Evolutionary conservation across 1,140 invertebrate species (phyloP).

Genomic region (Drosophila pallidifrons): DNA sequence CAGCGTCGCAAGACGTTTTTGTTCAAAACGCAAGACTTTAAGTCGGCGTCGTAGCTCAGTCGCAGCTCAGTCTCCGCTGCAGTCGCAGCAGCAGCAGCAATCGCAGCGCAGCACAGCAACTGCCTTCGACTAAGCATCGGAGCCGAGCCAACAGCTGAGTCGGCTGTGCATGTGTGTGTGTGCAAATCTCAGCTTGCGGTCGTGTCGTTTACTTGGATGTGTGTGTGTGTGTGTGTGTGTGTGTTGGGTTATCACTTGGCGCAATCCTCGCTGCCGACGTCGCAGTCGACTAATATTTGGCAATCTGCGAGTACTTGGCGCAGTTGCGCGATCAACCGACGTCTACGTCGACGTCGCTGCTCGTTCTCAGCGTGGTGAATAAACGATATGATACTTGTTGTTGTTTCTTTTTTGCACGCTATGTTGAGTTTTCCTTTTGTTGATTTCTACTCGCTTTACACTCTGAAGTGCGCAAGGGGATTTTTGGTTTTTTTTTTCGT

Average conservation of each 20-base stretch:
- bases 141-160: conserved; percentile 15
- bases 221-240: conserved; percentile 9
- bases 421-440: conserved; percentile 62
- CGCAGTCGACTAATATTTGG: conserved; percentile 39
- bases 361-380: conserved; percentile 57
- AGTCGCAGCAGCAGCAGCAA: conserved; percentile 9
- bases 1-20: conserved; percentile 83
- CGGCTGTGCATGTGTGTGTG: conserved; percentile 32
- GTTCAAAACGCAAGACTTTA: conserved; percentile 73
- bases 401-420: background rate
- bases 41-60: conserved; percentile 48
- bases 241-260: conserved; percentile 36
- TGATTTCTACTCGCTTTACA: conserved; percentile 34
- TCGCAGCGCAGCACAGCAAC: conserved; percentile 5
- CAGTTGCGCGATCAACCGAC: conserved; percentile 23
- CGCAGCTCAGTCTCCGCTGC: conserved; percentile 26
- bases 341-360: conserved; percentile 18
- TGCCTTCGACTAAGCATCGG: conserved; percentile 71
- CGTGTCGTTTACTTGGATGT: background rate
- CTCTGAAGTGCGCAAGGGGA: conserved; percentile 27
- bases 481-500: conserved; percentile 17
- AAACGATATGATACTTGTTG: background rate
- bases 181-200: conserved; percentile 42
- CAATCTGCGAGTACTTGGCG: conserved; percentile 10
- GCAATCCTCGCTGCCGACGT: conserved; percentile 45